Evolutionary conservation across 2,888 invertebrate genomes (phyloP), one percentile per base, ranked within the genome.

Genomic region (Graphium colonna): DNA sequence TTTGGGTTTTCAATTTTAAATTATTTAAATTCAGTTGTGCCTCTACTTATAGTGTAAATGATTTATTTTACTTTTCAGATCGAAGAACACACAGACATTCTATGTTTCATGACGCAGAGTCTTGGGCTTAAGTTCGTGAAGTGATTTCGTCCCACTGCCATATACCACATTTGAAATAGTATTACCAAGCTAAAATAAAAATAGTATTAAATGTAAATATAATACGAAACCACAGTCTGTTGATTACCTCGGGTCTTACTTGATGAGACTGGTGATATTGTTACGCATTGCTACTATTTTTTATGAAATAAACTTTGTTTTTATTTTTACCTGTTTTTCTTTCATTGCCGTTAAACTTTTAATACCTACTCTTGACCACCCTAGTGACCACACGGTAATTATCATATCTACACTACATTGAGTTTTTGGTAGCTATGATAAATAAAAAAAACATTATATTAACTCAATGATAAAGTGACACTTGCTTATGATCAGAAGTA

Each of bases 1-100:
- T n/a, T n/a, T n/a, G n/a, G n/a, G n/a, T 8, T 10, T 33, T 12
- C 1, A 33, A 10, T 9, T 5, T 33, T n/a, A 33, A n/a, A n/a
- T n/a, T n/a, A n/a, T n/a, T 21, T 21, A 21, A 21, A 21, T 21
- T 5, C 5, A 21, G 21, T 21, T 21, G 21, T 21, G 2, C 5
- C 21, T 2, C 21, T 5, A 21, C 38, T 3, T 1, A 21, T 5
- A 21, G 21, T 21, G 5, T 21, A 21, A 21, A 21, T 21, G 21
- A 2, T 21, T 40, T 26, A 13, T 54, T 43, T 64, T 65, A 69
- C 62, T 58, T 90, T 92, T 71, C 91, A 97, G 94, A 98, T 98
- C 73, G 98, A 97, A 62, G 98, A 98, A 82, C 92, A 94, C 69
- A 95, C 96, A 0, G 98, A 99, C 76, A 95, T 97, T 64, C 91